Conservation (phyloP, 1,140 invertebrate species). For the Drosophila orena region DNA sequence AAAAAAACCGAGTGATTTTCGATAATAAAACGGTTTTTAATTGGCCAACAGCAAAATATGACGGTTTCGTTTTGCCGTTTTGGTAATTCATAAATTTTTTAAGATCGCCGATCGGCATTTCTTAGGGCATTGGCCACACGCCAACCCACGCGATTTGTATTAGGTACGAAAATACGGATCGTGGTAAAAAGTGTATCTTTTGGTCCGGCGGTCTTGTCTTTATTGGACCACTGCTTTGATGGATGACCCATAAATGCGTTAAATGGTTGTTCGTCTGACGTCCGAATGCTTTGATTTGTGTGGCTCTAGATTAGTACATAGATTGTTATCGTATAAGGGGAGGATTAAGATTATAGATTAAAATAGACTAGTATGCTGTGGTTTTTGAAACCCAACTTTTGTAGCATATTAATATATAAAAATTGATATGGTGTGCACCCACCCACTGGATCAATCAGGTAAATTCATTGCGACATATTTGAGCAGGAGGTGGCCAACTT, state of each 20-base stretch:
- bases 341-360: background rate
- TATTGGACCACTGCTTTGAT: constrained; percentile 17
- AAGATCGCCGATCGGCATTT: constrained; percentile 8
- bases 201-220: constrained; percentile 4
- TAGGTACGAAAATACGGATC: constrained; percentile 10
- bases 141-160: constrained; percentile 55
- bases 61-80: constrained; percentile 28
- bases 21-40: constrained; percentile 49
- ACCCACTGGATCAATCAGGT: background rate
- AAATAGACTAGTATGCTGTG: background rate
- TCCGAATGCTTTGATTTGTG: constrained; percentile 27
- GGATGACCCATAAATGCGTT: constrained; percentile 37
- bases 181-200: constrained; percentile 20
- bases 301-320: constrained; percentile 2
- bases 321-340: constrained; percentile 8
- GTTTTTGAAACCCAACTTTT: background rate
- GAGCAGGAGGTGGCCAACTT: constrained; percentile 5
- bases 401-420: background rate
- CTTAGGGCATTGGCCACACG: constrained; percentile 63
- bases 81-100: constrained; percentile 29
- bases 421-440: background rate
- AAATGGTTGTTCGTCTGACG: constrained; percentile 19
- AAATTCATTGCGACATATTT: background rate
- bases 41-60: constrained; percentile 20
- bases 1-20: constrained; percentile 18